Percentiles rank a stretch among this genome's conserved stretches.
Evolutionary conservation across 2,888 invertebrate genomes (phyloP).

Genomic region (Synanthedon tipuliformis): DNA sequence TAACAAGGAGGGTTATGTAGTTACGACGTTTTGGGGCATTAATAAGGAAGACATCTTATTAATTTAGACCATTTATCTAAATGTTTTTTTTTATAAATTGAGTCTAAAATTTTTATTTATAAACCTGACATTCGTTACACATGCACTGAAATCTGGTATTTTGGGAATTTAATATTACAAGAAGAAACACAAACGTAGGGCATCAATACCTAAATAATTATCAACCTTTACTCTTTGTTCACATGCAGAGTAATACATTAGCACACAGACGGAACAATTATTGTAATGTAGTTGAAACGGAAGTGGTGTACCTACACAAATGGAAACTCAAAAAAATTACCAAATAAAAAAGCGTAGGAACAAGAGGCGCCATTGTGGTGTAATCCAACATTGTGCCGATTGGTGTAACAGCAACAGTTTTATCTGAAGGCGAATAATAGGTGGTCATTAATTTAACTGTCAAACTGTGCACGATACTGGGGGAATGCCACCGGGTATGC

Average conservation of each 20-base stretch:
- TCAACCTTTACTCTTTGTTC: background rate
- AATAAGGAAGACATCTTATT: too few species aligned
- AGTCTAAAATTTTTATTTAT: too few species aligned
- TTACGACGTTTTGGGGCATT: too few species aligned
- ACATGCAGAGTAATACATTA: background rate
- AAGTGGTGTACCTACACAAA: constrained; percentile 11
- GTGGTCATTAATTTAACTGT: constrained; percentile 46
- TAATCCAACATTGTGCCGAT: background rate
- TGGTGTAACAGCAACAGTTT: background rate
- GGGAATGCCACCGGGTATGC: background rate
- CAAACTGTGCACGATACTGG: constrained; percentile 27
- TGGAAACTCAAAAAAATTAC: constrained; percentile 26
- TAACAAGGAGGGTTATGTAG: background rate
- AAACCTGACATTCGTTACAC: too few species aligned
- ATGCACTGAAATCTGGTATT: too few species aligned
- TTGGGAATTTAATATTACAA: too few species aligned
- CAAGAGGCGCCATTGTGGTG: constrained; percentile 21
- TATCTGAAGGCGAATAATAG: constrained; percentile 27
- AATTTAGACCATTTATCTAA: too few species aligned
- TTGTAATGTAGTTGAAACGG: background rate
- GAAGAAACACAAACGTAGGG: too few species aligned
- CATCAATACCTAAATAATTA: too few species aligned
- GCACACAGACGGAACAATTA: background rate
- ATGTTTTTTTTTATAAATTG: too few species aligned
- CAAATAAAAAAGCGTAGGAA: constrained; percentile 11